Evolutionary conservation across 2,113 vertebrate genomes (phyloP), one percentile per base, ranked within the genome.

Genomic region (Takifugu bimaculatus): DNA sequence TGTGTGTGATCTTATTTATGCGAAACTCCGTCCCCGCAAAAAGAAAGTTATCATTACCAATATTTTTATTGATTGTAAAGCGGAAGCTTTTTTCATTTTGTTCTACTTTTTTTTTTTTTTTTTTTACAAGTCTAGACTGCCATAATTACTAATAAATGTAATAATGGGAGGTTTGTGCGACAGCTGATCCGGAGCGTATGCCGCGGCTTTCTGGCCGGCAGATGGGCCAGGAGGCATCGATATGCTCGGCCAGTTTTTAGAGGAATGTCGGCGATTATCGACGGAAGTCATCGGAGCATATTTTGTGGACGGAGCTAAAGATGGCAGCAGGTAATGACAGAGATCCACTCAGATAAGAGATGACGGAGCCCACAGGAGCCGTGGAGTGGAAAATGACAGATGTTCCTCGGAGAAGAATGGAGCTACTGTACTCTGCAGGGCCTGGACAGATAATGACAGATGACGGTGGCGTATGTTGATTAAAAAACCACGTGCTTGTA

Each of bases 231-330:
- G 70, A 75, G 70, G 82, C 71, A 82, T 76, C 53, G 79, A 81
- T 81, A 79, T 65, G 79, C 14, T 72, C 75, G 62, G 75, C 53
- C 67, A 75, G 87, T 88, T 87, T 82, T 81, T 78, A 78, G 78
- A 77, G 85, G 86, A 90, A 86, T 84, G 85, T 78, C 82, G 82
- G 87, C 77, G 86, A 90, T 89, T 84, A 87, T 81, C 82, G 88
- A 84, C 88, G 90, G 89, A 85, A 92, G 89, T 91, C 91, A 86
- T 78, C 57, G 69, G 75, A 90, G 90, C 89, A 81, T 74, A 88
- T 88, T 85, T 81, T 68, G 43, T 57, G 72, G 58, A 60, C 32
- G 10, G 1, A 80, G 67, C 78, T 86, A 83, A 81, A 70, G 70
- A 60, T 59, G 70, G 28, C 50, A 59, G 61, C n/a, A 86, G 86